Conservation (phyloP, 2,113 vertebrate genomes). For the Shinisaurus crocodilurus region DNA sequence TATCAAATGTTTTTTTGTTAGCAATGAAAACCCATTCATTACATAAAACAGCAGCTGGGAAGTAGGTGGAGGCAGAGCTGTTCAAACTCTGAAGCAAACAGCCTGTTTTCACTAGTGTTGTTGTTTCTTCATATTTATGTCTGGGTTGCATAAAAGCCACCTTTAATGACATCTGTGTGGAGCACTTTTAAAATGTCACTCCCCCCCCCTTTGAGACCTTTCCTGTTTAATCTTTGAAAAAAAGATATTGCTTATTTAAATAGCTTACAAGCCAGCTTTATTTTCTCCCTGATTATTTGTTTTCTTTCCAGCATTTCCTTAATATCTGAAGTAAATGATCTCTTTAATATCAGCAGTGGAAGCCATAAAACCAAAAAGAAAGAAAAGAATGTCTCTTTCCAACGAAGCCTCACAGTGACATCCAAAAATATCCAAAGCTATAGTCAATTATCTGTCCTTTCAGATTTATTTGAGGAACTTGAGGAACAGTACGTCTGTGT, state of each 20-base stretch:
- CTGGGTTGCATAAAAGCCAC: slow-evolving; percentile 41
- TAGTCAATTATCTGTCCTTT: slow-evolving; percentile 10
- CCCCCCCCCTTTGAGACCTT: slow-evolving; percentile 27
- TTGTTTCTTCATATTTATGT: slow-evolving; percentile 44
- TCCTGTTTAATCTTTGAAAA: slow-evolving; percentile 55
- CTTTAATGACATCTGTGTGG: slow-evolving; percentile 35
- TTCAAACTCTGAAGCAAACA: slow-evolving; percentile 56
- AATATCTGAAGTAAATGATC: slow-evolving; percentile 41
- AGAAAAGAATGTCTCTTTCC: slow-evolving; percentile 22
- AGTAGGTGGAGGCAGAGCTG: slow-evolving; percentile 63
- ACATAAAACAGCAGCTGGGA: slow-evolving; percentile 70
- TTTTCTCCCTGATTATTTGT: slow-evolving; percentile 57
- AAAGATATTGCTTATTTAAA: slow-evolving; percentile 36
- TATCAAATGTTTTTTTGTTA: slow-evolving; percentile 32
- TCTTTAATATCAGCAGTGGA: slow-evolving; percentile 48
- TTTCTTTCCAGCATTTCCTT: slow-evolving; percentile 46
- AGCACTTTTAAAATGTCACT: slow-evolving; percentile 6
- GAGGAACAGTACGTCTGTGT: not conserved
- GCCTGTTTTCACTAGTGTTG: slow-evolving; percentile 37
- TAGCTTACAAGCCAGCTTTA: slow-evolving; percentile 52
- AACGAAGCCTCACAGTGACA: slow-evolving; percentile 39
- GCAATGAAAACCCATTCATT: slow-evolving; percentile 65
- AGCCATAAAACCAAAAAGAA: slow-evolving; percentile 42
- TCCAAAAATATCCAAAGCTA: slow-evolving; percentile 31
- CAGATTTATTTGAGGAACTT: slow-evolving; percentile 34